Conservation (phyloP, 2,113 vertebrate genomes). For the Syrmaticus mikado region DNA sequence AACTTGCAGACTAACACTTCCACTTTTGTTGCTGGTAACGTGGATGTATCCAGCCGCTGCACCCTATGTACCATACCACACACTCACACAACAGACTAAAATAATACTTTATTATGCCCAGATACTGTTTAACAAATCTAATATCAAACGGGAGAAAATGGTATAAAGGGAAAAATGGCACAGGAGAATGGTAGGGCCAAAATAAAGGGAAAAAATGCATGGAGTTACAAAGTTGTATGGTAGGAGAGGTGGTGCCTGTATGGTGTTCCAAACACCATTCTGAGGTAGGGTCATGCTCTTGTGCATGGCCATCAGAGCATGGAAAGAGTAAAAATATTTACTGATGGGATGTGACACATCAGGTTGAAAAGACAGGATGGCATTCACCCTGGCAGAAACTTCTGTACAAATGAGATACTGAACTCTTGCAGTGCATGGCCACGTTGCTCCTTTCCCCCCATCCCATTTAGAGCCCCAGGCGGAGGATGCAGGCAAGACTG, state of each 20-base stretch:
- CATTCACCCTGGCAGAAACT: not conserved
- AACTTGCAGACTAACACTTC: not conserved
- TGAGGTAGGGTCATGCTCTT: not conserved
- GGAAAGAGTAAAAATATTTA: not conserved
- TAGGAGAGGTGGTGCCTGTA: not conserved
- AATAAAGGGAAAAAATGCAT: not conserved
- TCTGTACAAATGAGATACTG: not conserved
- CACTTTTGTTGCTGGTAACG: not conserved
- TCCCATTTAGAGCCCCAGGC: not conserved
- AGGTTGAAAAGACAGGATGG: not conserved
- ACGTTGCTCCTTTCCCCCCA: not conserved
- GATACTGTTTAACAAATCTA: conserved; percentile 2
- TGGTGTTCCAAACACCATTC: not conserved
- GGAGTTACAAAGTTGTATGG: not conserved
- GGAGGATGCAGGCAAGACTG: conserved; percentile 45
- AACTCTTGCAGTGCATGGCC: not conserved
- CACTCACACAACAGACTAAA: conserved; percentile 4
- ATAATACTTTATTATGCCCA: conserved; percentile 48
- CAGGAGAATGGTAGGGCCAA: not conserved
- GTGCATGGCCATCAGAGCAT: fast-evolving
- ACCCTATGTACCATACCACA: fast-evolving
- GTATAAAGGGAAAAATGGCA: not conserved
- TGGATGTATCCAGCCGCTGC: not conserved
- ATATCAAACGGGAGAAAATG: not conserved
- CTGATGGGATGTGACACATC: not conserved